phyloP scores from a whole-genome alignment of 1,140 invertebrate genomes.

The Heliconius hewitsoni region DNA sequence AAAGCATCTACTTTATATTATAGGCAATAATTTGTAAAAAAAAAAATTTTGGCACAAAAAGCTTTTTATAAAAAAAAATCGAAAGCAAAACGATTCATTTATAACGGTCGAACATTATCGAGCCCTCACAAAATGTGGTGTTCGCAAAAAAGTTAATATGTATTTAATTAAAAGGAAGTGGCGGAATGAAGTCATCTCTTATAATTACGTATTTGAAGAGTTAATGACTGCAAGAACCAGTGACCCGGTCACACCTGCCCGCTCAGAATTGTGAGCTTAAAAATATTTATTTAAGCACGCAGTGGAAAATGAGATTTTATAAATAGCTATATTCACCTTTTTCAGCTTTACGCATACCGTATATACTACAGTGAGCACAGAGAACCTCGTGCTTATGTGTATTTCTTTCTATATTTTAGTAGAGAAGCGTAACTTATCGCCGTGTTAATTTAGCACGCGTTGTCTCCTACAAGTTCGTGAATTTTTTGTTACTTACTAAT shows the following conservation, averaged over 20 bases:
- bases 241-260: constrained; percentile 17
- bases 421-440: too few species aligned
- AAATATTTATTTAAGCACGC: not conserved
- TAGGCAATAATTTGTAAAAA: not conserved
- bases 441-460: too few species aligned
- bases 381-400: too few species aligned
- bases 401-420: too few species aligned
- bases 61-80: not conserved
- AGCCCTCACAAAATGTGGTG: constrained; percentile 23
- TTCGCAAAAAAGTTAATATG: constrained; percentile 38
- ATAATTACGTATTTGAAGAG: constrained; percentile 30
- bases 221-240: constrained; percentile 23
- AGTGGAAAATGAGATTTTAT: not conserved
- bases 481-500: too few species aligned
- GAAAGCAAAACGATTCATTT: constrained; percentile 6
- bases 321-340: not conserved
- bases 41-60: not conserved
- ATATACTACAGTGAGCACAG: too few species aligned
- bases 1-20: too few species aligned
- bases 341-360: too few species aligned
- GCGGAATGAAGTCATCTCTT: constrained; percentile 35
- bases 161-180: constrained; percentile 41
- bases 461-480: too few species aligned
- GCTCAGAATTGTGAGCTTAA: not conserved
- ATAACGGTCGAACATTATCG: constrained; percentile 28